phyloP scores from a whole-genome alignment of 1,140 invertebrate genomes.

The Plutomurus gul region DNA sequence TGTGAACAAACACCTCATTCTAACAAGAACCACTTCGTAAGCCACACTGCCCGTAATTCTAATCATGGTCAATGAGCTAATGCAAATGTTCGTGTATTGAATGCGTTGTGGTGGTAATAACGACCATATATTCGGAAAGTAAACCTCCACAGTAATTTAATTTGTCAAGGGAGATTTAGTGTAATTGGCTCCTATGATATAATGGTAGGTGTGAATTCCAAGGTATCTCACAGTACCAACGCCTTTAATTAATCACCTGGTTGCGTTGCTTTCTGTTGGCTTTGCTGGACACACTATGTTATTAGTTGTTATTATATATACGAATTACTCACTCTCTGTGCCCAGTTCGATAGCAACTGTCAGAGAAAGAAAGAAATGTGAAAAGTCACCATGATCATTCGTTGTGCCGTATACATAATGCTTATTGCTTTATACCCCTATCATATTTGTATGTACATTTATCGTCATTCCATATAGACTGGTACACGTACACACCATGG shows the following conservation, averaged over 20 bases:
- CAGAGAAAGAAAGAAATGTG: slow-evolving; percentile 9
- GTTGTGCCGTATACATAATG: background rate
- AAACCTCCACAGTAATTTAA: slow-evolving; percentile 15
- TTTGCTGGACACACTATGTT: too few relatives aligned
- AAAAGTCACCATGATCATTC: slow-evolving; percentile 16
- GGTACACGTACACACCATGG: too few relatives aligned
- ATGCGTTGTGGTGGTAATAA: background rate
- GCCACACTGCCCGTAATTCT: background rate
- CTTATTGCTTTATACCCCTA: too few relatives aligned
- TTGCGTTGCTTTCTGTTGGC: background rate
- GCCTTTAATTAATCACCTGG: slow-evolving; percentile 20
- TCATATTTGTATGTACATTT: too few relatives aligned
- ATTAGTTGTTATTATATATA: too few relatives aligned
- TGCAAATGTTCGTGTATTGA: background rate
- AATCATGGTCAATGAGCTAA: background rate
- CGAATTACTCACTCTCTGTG: too few relatives aligned
- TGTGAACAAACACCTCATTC: background rate
- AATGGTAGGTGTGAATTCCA: slow-evolving; percentile 23
- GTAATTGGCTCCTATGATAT: slow-evolving; percentile 11
- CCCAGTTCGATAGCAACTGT: too few relatives aligned
- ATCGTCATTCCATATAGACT: too few relatives aligned
- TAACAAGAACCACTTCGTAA: background rate
- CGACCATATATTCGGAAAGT: background rate
- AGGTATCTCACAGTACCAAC: slow-evolving; percentile 1
- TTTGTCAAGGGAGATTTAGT: slow-evolving; percentile 20